These are phyloP conservation scores for Melanerpes formicivorus DNA, from an alignment of 2,113 vertebrate species.

Conservation along the genomic window DNA sequence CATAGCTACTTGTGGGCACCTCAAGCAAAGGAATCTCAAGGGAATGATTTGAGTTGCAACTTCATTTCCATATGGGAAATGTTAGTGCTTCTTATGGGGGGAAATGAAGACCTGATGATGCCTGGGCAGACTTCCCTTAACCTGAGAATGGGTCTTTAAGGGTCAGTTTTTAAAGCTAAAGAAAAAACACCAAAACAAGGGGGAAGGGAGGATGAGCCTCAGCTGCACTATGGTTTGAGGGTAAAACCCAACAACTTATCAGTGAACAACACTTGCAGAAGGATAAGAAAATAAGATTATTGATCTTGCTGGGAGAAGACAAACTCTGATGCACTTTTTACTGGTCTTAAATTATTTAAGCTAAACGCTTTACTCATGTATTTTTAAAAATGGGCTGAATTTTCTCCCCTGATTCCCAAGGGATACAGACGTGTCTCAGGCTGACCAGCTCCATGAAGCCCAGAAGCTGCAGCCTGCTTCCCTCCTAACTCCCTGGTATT, in stretches of 20 bases:
- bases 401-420: accelerated
- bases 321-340: neutral
- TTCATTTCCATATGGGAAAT: neutral
- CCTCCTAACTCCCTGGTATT: neutral
- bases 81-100: accelerated
- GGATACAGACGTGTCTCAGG: accelerated
- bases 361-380: accelerated
- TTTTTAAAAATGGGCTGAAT: neutral
- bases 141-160: accelerated
- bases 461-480: neutral
- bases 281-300: neutral
- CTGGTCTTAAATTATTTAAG: neutral
- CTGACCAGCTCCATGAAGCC: neutral
- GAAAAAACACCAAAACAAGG: neutral
- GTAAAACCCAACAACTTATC: neutral
- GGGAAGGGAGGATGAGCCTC: neutral
- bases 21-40: neutral
- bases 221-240: neutral
- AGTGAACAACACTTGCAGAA: neutral
- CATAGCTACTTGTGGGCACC: neutral
- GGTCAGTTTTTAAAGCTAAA: neutral
- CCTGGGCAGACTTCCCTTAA: accelerated
- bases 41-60: neutral
- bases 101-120: accelerated
- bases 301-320: neutral